These are phyloP conservation scores for Chrysolina americana DNA, from an alignment of 2,888 invertebrate genomes.

Conservation along the genomic window DNA sequence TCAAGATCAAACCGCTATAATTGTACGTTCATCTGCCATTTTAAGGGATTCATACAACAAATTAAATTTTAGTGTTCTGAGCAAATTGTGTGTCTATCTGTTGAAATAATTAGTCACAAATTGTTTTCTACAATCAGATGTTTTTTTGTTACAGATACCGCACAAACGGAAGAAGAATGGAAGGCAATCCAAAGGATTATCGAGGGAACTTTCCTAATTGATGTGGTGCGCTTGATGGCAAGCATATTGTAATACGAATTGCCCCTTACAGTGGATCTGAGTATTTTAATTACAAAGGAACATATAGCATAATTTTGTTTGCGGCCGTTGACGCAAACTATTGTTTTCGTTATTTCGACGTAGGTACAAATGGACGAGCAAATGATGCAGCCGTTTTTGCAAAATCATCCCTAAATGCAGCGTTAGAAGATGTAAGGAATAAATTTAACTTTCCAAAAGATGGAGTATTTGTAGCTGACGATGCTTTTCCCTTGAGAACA, in stretches of 20 bases:
- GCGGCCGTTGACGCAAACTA: constrained; percentile 62
- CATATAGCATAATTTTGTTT: constrained; percentile 62
- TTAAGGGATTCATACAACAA: too few relatives aligned
- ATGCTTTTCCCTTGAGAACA: constrained; percentile 25
- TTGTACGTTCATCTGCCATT: too few relatives aligned
- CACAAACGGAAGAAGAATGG: constrained; percentile 28
- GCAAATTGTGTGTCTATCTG: too few relatives aligned
- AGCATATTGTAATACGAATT: constrained; percentile 58
- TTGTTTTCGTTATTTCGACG: constrained; percentile 23
- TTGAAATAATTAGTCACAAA: too few relatives aligned
- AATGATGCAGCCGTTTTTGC: constrained; percentile 26
- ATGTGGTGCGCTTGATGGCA: constrained; percentile 61
- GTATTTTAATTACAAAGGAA: constrained; percentile 60
- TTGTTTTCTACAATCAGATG: too few relatives aligned
- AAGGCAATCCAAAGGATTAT: too few relatives aligned
- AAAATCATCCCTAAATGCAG: constrained; percentile 29
- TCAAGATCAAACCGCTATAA: too few relatives aligned
- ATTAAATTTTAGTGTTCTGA: too few relatives aligned
- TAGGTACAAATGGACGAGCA: constrained; percentile 29
- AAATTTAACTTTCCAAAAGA: constrained; percentile 20
- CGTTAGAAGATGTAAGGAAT: constrained; percentile 12
- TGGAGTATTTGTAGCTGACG: constrained; percentile 25
- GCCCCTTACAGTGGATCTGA: constrained; percentile 56
- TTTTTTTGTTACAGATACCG: constrained; percentile 34
- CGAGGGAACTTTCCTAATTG: constrained; percentile 61